A percentile compares a stretch with the other conserved stretches of the same genome.
phyloP scores from a whole-genome alignment of 2,113 vertebrate genomes.

The Lathamus discolor region DNA sequence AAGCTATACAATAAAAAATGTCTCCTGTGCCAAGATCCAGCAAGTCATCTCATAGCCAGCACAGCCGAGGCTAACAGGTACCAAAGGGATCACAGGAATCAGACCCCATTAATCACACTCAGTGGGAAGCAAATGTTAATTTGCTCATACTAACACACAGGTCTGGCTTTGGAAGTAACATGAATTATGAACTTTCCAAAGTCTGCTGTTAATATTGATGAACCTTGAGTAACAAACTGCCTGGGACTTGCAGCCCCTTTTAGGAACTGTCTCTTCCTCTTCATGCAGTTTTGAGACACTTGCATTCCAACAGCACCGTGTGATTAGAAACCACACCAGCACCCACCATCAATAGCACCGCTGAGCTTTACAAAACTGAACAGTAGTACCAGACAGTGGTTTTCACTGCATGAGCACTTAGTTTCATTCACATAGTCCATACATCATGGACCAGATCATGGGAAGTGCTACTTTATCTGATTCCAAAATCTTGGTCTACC shows the following conservation, averaged over 20 bases:
- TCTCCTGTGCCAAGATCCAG: not conserved
- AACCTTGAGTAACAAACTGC: not conserved
- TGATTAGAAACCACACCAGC: not conserved
- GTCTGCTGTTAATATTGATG: not conserved
- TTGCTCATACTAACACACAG: not conserved
- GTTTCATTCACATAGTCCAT: not conserved
- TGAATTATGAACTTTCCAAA: not conserved
- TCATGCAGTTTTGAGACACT: not conserved
- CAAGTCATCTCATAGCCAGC: not conserved
- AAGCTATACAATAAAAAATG: not conserved
- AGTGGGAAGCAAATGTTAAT: not conserved
- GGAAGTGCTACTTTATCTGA: not conserved
- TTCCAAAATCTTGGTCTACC: not conserved
- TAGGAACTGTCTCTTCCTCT: not conserved
- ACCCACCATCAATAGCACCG: not conserved
- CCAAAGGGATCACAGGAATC: not conserved
- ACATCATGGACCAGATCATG: not conserved
- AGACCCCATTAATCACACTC: not conserved
- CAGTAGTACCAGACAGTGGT: not conserved
- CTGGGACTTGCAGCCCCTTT: not conserved
- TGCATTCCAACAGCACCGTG: not conserved
- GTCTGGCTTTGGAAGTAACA: not conserved
- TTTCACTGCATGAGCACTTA: not conserved
- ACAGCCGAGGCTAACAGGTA: not conserved
- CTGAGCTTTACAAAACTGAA: not conserved